These are phyloP conservation scores for Mycogona germanica DNA, from an alignment of 2,888 invertebrate genomes.

Conservation along the genomic window DNA sequence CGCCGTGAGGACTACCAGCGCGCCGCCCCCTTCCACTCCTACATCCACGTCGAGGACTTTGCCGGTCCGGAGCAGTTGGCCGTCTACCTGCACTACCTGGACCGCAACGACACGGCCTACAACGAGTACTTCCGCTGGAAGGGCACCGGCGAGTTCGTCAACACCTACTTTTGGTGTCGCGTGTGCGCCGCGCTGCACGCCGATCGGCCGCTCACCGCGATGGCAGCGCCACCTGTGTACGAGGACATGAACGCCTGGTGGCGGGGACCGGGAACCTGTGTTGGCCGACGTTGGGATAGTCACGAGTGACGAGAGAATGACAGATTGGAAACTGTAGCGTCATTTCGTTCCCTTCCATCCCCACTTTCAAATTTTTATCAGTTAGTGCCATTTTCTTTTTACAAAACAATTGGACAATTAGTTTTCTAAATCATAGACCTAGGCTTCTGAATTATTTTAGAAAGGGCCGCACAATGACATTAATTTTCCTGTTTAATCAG, in stretches of 20 bases:
- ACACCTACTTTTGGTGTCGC: conserved; percentile 89
- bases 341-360: too few relatives aligned
- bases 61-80: conserved; percentile 74
- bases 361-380: too few relatives aligned
- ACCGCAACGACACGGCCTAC: conserved; percentile 76
- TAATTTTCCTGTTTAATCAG: too few relatives aligned
- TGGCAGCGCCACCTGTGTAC: too few relatives aligned
- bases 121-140: conserved; percentile 93
- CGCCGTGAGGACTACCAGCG: conserved; percentile 80
- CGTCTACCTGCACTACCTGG: conserved; percentile 67
- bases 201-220: conserved; percentile 22
- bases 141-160: conserved; percentile 89
- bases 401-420: too few relatives aligned
- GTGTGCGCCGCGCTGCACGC: conserved; percentile 72
- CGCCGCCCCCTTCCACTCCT: conserved; percentile 78
- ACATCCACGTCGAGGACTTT: conserved; percentile 93
- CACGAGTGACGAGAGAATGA: background rate
- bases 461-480: too few relatives aligned
- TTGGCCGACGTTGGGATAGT: background rate
- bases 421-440: too few relatives aligned
- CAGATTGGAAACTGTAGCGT: too few relatives aligned
- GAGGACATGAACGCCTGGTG: conserved; percentile 86
- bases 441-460: too few relatives aligned
- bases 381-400: too few relatives aligned
- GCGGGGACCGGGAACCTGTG: conserved; percentile 64